Conservation (phyloP, 64 coral and sea anemone genomes). For the Orbicella faveolata region DNA sequence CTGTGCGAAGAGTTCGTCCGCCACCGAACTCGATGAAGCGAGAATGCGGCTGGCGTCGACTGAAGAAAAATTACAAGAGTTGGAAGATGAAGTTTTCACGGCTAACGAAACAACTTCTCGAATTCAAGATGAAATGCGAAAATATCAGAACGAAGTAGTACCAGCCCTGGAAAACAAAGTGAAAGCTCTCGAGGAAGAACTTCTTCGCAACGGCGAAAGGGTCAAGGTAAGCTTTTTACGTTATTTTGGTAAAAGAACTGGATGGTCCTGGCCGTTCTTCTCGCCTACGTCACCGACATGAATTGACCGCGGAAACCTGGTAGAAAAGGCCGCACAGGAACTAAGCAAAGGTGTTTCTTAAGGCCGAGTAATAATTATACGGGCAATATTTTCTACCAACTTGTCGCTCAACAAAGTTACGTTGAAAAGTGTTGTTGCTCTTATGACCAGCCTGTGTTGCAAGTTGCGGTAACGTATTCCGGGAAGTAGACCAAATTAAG, state of each 20-base stretch:
- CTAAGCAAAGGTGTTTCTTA: no score
- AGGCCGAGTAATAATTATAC: no score
- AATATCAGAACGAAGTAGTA: neutral
- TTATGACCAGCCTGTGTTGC: no score
- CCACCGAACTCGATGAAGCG: conserved; percentile 1
- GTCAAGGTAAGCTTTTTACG: neutral
- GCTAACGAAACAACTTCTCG: conserved; percentile 12
- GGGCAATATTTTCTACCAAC: no score
- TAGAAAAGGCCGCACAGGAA: no score
- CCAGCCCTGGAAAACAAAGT: conserved; percentile 20
- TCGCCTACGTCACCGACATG: no score
- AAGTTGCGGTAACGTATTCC: no score
- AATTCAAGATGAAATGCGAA: conserved; percentile 7
- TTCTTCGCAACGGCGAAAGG: neutral
- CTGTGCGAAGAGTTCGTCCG: neutral
- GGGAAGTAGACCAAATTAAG: no score
- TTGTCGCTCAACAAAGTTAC: no score
- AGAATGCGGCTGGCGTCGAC: neutral
- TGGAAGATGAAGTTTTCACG: neutral
- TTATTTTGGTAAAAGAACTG: neutral
- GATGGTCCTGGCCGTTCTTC: neutral
- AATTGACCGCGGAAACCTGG: no score
- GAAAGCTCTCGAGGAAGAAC: neutral
- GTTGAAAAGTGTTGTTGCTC: no score
- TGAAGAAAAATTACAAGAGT: conserved; percentile 8